Conservation (phyloP, 2,797 vertebrate genomes). For the Platyrinchus mystaceus region DNA sequence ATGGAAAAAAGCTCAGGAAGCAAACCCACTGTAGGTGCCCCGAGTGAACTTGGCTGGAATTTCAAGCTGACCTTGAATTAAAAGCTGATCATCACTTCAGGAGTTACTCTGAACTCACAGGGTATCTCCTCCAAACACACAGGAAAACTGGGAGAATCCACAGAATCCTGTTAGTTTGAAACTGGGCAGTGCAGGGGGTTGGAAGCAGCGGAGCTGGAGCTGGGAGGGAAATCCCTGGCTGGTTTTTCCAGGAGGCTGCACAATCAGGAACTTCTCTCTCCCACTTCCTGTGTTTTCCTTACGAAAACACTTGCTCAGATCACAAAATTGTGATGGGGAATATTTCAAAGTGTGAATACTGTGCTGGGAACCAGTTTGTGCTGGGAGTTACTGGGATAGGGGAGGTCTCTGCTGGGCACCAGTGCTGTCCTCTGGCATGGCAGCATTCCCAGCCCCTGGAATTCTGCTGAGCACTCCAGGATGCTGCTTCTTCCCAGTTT, state of each 20-base stretch:
- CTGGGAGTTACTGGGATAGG: background rate
- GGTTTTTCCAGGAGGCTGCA: background rate
- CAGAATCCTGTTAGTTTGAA: background rate
- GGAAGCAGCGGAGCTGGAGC: background rate
- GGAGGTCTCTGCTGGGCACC: background rate
- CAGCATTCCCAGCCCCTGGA: background rate
- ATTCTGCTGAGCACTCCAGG: background rate
- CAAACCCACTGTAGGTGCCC: no score
- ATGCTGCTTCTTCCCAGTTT: background rate
- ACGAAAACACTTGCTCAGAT: background rate
- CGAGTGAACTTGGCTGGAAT: background rate
- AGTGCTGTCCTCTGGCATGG: background rate
- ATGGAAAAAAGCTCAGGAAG: background rate
- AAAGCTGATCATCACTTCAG: background rate
- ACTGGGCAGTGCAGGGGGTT: background rate
- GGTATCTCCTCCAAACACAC: background rate
- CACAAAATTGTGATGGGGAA: fast-evolving
- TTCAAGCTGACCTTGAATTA: background rate
- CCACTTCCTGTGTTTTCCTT: background rate
- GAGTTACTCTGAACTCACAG: background rate
- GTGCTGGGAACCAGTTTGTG: background rate
- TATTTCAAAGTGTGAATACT: background rate
- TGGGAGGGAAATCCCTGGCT: background rate
- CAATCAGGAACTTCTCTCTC: background rate
- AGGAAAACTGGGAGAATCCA: background rate